Evolutionary conservation across 2,797 vertebrate genomes (phyloP), one percentile per base, ranked within the genome.

Genomic region (Gila robusta): DNA sequence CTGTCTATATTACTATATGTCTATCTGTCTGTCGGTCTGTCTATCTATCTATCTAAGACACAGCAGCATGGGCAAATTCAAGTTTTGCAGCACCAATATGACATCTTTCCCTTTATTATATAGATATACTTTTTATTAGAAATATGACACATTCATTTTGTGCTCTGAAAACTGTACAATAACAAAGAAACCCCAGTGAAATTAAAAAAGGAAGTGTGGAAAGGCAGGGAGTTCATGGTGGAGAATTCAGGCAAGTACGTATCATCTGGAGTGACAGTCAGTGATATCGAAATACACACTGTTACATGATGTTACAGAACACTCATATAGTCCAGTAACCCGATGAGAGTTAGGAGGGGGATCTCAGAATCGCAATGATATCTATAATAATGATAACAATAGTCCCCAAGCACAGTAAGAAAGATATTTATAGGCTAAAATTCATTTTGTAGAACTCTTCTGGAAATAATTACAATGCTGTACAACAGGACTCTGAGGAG

Each of bases 81-180:
- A 11, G 32, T 78, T 78, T 59, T 12, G 6, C 7, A 49, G 86
- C 59, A 80, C 90, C 81, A 86, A 88, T 82, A 89, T 21, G 26
- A 90, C 83, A 71, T 32, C 16, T 52, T 66, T 41, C 87, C 62
- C 70, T 93, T 92, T 89, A 91, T 95, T 94, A 94, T 94, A 94
- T 94, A 94, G 93, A 95, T 95, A 96, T 94, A 95, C 90, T 96
- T 92, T 96, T 98, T 98, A 98, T 97, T 98, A 98, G 96, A 98
- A 98, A 98, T 96, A 95, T 97, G 96, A 97, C 96, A 98, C 97
- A 97, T 97, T 97, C 96, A 97, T 96, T 90, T 97, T 98, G 97
- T 98, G 97, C 97, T 97, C 96, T 97, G 97, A 97, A 97, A 98
- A 97, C 96, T 97, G 96, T 97, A 98, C 97, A 98, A 96, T 96